A percentile compares a stretch with the other conserved stretches of the same genome.
Evolutionary conservation across 2,113 vertebrate species (phyloP).

Genomic region (Pavo muticus): DNA sequence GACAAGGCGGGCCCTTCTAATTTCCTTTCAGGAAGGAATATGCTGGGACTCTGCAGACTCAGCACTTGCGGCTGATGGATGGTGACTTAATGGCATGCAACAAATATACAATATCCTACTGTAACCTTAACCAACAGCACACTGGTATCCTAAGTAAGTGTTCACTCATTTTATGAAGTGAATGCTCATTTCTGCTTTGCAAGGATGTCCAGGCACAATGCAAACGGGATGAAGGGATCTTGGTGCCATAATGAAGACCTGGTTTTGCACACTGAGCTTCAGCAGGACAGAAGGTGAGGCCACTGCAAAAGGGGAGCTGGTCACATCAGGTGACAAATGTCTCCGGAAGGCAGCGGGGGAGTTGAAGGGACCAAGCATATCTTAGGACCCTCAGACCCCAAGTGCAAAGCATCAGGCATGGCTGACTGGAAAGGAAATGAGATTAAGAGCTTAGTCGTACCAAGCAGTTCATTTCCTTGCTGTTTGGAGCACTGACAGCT

Average conservation of each 20-base stretch:
- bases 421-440: background rate
- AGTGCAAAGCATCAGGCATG: background rate
- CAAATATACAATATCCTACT: background rate
- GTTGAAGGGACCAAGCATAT: background rate
- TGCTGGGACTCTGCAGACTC: background rate
- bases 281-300: background rate
- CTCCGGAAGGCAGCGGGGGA: background rate
- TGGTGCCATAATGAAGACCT: background rate
- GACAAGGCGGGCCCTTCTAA: background rate
- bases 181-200: background rate
- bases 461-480: background rate
- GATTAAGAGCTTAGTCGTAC: background rate
- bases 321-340: background rate
- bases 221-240: background rate
- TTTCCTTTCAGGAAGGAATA: background rate
- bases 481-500: background rate
- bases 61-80: background rate
- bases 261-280: slow-evolving; percentile 35
- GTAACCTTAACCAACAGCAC: background rate
- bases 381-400: background rate
- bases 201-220: background rate
- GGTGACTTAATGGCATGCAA: background rate
- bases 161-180: background rate
- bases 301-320: background rate
- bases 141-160: background rate